A percentile compares a stretch with the other conserved stretches of the same genome.
phyloP scores from a whole-genome alignment of 2,888 invertebrate species.

The Sphaeridia pumilis region DNA sequence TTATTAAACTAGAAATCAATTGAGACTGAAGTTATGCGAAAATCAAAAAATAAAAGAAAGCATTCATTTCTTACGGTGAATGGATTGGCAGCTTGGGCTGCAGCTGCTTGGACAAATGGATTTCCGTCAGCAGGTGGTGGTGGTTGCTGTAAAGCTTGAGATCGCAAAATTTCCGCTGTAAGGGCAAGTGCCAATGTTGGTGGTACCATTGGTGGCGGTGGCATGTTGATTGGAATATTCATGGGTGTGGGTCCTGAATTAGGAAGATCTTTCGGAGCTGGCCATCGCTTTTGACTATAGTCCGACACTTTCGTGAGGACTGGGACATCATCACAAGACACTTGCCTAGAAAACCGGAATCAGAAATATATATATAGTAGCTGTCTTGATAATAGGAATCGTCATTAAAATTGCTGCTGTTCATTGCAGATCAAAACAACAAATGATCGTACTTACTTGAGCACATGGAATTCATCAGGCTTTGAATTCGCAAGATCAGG shows the following conservation, averaged over 20 bases:
- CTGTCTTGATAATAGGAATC: too few relatives aligned
- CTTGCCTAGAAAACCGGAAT: conserved; percentile 45
- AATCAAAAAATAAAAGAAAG: too few relatives aligned
- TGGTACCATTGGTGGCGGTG: background rate
- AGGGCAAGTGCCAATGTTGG: background rate
- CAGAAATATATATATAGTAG: too few relatives aligned
- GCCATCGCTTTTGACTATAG: conserved; percentile 6
- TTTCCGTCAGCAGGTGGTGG: conserved; percentile 4
- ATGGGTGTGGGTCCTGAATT: too few relatives aligned
- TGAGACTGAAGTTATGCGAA: too few relatives aligned
- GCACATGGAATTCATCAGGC: conserved; percentile 14
- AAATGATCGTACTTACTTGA: conserved; percentile 17
- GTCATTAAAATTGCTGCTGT: too few relatives aligned
- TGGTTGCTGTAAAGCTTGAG: background rate
- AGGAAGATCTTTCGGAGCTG: too few relatives aligned
- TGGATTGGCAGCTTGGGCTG: conserved; percentile 3
- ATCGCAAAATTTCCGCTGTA: background rate
- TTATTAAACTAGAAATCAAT: too few relatives aligned
- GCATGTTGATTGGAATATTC: background rate
- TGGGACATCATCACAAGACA: conserved; percentile 78
- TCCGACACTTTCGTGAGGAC: conserved; percentile 53
- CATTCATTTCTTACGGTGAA: conserved; percentile 16
- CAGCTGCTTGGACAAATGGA: conserved; percentile 6
- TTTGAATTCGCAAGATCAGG: conserved; percentile 64
- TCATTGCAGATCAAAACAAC: too few relatives aligned